A percentile compares a stretch with the other conserved stretches of the same genome.
These are phyloP conservation scores for Seira musarum DNA, from an alignment of 2,888 invertebrate species.

Conservation along the genomic window DNA sequence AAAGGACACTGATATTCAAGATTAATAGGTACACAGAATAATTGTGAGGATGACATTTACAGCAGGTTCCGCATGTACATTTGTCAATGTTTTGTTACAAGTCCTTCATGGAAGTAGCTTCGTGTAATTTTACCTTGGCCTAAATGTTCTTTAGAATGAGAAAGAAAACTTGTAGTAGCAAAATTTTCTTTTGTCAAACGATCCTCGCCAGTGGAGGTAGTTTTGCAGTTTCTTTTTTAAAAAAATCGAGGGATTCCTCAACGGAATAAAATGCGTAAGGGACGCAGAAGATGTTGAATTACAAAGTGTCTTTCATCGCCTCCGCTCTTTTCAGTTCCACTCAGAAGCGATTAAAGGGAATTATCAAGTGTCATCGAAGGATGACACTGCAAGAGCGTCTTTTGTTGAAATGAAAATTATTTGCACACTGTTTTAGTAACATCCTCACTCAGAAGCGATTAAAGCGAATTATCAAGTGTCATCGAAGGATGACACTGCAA, in stretches of 20 bases:
- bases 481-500: not conserved
- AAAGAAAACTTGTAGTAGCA: not conserved
- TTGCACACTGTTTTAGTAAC: not conserved
- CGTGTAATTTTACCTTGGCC: not conserved
- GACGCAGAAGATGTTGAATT: too few species aligned
- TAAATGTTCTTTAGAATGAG: not conserved
- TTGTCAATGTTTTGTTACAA: not conserved
- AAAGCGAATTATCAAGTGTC: not conserved
- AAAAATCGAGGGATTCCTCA: not conserved
- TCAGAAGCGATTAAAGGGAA: too few species aligned
- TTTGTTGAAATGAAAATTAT: not conserved
- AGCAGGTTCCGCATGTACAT: not conserved
- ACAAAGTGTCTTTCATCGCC: too few species aligned
- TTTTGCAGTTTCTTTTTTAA: not conserved
- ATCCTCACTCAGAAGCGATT: not conserved
- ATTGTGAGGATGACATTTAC: not conserved
- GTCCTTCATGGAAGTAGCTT: not conserved
- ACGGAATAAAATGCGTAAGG: not conserved
- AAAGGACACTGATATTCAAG: not conserved
- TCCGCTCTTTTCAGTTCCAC: too few species aligned
- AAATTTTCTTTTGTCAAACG: not conserved
- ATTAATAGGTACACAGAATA: not conserved
- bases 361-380: too few species aligned
- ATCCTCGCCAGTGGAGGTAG: not conserved
- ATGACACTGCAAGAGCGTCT: not conserved